Conservation (phyloP, 2,797 vertebrate species). For the Helostoma temminkii region DNA sequence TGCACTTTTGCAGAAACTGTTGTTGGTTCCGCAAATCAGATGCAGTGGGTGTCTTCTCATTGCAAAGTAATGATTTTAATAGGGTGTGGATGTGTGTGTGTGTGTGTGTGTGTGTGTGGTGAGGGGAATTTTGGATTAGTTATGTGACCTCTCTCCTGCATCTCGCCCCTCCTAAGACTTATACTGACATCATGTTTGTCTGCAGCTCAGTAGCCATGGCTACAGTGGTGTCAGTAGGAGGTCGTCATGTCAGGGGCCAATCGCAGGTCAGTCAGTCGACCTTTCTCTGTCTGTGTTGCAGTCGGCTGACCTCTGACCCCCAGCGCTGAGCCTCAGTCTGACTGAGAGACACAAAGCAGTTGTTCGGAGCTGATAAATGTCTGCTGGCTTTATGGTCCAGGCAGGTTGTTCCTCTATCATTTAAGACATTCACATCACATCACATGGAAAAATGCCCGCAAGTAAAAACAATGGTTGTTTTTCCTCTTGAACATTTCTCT, state of each 20-base stretch:
- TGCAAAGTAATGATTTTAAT: slow-evolving; percentile 17
- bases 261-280: slow-evolving; percentile 74
- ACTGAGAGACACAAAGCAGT: slow-evolving; percentile 58
- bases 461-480: slow-evolving; percentile 54
- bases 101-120: slow-evolving; percentile 7
- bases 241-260: slow-evolving; percentile 70
- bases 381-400: slow-evolving; percentile 45
- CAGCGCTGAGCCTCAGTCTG: slow-evolving; percentile 11
- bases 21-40: slow-evolving; percentile 18
- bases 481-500: slow-evolving; percentile 49
- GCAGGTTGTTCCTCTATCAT: slow-evolving; percentile 69
- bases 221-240: slow-evolving; percentile 58
- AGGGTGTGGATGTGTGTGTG: slow-evolving; percentile 11
- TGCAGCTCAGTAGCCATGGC: slow-evolving; percentile 81
- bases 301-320: slow-evolving; percentile 65
- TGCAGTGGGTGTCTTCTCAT: background rate
- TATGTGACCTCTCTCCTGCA: slow-evolving; percentile 52
- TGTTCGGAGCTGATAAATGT: slow-evolving; percentile 55
- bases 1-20: slow-evolving; percentile 30
- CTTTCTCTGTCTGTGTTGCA: slow-evolving; percentile 80
- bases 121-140: slow-evolving; percentile 44
- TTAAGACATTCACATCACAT: slow-evolving; percentile 55
- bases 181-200: slow-evolving; percentile 79
- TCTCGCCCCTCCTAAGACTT: slow-evolving; percentile 39
- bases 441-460: slow-evolving; percentile 40